Percentiles rank a stretch among this genome's conserved stretches.
Conservation (phyloP, 2,797 vertebrate species). For the Gorsachius magnificus region DNA sequence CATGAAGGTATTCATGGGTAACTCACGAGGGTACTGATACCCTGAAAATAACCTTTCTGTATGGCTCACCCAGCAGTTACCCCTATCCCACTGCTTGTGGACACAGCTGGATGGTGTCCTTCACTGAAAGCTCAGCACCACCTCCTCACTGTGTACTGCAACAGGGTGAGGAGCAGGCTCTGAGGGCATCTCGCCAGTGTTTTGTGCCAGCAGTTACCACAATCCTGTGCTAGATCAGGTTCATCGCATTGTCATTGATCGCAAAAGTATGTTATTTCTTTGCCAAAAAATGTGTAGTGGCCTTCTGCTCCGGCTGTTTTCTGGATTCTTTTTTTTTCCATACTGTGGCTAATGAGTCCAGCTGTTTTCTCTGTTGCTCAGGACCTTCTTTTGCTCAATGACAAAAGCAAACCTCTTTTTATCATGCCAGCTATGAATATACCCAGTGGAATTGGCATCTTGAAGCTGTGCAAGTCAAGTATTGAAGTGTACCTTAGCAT, state of each 20-base stretch:
- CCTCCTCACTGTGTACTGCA: rapidly evolving
- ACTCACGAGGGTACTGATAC: too few relatives aligned
- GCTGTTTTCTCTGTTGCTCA: not conserved
- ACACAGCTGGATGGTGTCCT: not conserved
- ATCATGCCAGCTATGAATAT: not conserved
- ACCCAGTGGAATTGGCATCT: not conserved
- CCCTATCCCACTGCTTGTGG: not conserved
- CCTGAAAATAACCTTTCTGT: not conserved
- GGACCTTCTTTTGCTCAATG: not conserved
- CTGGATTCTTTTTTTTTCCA: not conserved
- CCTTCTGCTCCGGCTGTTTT: not conserved
- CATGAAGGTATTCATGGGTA: rapidly evolving
- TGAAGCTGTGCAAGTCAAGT: not conserved
- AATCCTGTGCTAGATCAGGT: not conserved
- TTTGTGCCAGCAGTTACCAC: not conserved
- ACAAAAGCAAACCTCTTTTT: not conserved
- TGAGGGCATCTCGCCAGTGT: rapidly evolving
- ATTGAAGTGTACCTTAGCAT: not conserved
- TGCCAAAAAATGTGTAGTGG: not conserved
- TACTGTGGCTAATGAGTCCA: not conserved
- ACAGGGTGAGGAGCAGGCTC: not conserved
- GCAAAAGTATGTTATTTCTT: not conserved
- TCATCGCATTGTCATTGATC: not conserved
- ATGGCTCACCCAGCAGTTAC: not conserved
- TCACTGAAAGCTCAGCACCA: rapidly evolving